Percentiles rank a stretch among this genome's conserved stretches.
Conservation (phyloP, 2,888 invertebrate genomes). For the Cynaeus angustus region DNA sequence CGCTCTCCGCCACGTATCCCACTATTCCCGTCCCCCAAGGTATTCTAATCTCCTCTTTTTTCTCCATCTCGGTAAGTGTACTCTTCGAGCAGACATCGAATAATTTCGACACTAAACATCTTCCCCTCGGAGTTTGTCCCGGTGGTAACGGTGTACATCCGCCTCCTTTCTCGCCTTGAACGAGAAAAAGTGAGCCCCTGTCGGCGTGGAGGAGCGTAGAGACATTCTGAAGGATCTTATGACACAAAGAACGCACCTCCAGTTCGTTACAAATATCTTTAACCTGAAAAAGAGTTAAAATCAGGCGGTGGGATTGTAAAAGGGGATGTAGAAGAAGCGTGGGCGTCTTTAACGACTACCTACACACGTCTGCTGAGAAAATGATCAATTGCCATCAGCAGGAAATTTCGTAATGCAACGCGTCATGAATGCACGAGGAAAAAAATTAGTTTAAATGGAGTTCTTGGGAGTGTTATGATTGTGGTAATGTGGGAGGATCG, state of each 20-base stretch:
- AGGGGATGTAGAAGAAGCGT: constrained; percentile 10
- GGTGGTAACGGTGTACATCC: constrained; percentile 68
- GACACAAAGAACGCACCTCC: constrained; percentile 93
- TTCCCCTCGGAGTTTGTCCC: constrained; percentile 69
- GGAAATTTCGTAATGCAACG: constrained; percentile 35
- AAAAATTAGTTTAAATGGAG: not conserved
- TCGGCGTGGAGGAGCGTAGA: constrained; percentile 94
- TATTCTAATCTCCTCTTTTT: constrained; percentile 92
- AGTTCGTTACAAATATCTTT: constrained; percentile 97
- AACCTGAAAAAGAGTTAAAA: constrained; percentile 79
- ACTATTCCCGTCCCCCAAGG: constrained; percentile 97
- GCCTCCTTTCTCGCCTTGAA: constrained; percentile 79
- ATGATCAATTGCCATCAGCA: constrained; percentile 34
- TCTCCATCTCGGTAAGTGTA: constrained; percentile 93
- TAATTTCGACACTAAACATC: constrained; percentile 92
- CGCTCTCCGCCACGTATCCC: constrained; percentile 94
- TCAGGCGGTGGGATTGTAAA: not conserved
- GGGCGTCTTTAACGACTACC: constrained; percentile 32
- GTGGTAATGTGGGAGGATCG: constrained; percentile 1
- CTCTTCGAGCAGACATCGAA: constrained; percentile 97
- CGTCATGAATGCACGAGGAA: constrained; percentile 2
- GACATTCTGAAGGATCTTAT: constrained; percentile 97
- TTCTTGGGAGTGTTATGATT: constrained; percentile 5
- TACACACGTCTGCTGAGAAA: constrained; percentile 16
- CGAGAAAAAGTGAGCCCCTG: constrained; percentile 93